These are phyloP conservation scores for Austrolebias charrua DNA, from an alignment of 2,797 vertebrate genomes.

Conservation along the genomic window DNA sequence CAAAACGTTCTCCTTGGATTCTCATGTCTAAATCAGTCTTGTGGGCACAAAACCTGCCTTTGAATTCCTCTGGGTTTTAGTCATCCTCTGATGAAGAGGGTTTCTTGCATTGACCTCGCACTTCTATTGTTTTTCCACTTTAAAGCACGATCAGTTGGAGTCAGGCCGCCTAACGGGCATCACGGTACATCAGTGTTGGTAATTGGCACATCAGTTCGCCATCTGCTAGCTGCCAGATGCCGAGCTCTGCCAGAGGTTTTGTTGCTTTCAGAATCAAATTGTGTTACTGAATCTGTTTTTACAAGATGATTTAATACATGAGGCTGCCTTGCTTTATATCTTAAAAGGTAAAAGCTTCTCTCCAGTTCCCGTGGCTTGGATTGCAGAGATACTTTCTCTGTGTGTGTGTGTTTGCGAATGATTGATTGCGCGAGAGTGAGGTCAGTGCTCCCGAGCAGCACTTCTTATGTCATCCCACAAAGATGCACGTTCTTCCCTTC, in stretches of 20 bases:
- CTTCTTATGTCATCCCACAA: constrained; percentile 72
- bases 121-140: constrained; percentile 58
- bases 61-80: constrained; percentile 70
- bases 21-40: constrained; percentile 51
- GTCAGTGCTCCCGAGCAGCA: constrained; percentile 59
- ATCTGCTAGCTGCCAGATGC: constrained; percentile 70
- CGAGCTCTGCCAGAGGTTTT: constrained; percentile 52
- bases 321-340: constrained; percentile 50
- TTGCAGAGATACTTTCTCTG: constrained; percentile 43
- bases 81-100: constrained; percentile 66
- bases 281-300: constrained; percentile 38
- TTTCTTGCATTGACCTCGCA: constrained; percentile 64
- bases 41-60: constrained; percentile 57
- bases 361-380: constrained; percentile 35
- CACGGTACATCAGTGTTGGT: constrained; percentile 54
- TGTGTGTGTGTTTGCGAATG: constrained; percentile 36
- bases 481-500: constrained; percentile 64
- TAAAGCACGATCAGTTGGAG: constrained; percentile 65
- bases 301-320: constrained; percentile 58
- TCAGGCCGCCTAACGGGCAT: constrained; percentile 65
- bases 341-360: constrained; percentile 64
- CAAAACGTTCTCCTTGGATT: constrained; percentile 50
- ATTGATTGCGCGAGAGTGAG: constrained; percentile 73
- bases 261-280: constrained; percentile 39
- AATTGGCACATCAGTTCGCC: constrained; percentile 64